Percentiles rank a stretch among this genome's conserved stretches.
These are phyloP conservation scores for Vanessa cardui DNA, from an alignment of 2,888 invertebrate species.

Conservation along the genomic window DNA sequence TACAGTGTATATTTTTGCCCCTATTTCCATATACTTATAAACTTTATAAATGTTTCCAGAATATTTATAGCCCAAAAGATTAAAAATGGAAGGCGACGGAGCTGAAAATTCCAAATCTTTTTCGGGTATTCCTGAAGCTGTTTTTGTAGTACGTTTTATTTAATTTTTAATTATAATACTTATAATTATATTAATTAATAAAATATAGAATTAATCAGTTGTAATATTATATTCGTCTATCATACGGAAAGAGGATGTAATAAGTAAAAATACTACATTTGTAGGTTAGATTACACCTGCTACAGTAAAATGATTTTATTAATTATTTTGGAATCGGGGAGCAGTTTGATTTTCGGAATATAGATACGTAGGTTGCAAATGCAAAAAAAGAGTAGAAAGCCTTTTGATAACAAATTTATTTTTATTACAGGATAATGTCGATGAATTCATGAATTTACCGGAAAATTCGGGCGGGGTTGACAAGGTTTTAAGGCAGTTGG, in stretches of 20 bases:
- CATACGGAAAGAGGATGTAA: too few relatives aligned
- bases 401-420: conserved; percentile 9
- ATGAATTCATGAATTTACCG: conserved; percentile 92
- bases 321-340: background rate
- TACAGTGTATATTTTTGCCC: background rate
- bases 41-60: background rate
- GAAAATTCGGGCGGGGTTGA: conserved; percentile 93
- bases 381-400: background rate
- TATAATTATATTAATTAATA: too few relatives aligned
- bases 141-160: conserved; percentile 89
- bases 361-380: too few relatives aligned
- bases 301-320: background rate
- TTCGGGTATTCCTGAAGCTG: conserved; percentile 94
- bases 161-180: background rate
- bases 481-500: conserved; percentile 91
- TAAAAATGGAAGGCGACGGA: conserved; percentile 73
- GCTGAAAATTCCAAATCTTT: conserved; percentile 83
- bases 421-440: conserved; percentile 93
- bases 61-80: background rate
- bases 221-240: too few relatives aligned
- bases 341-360: background rate
- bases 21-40: background rate
- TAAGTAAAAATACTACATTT: background rate
- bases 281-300: conserved; percentile 6
- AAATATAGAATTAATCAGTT: too few relatives aligned